Percentiles rank a stretch among this genome's conserved stretches.
Evolutionary conservation across 1,140 invertebrate genomes (phyloP).

Genomic region (Drosophila kepulauana): DNA sequence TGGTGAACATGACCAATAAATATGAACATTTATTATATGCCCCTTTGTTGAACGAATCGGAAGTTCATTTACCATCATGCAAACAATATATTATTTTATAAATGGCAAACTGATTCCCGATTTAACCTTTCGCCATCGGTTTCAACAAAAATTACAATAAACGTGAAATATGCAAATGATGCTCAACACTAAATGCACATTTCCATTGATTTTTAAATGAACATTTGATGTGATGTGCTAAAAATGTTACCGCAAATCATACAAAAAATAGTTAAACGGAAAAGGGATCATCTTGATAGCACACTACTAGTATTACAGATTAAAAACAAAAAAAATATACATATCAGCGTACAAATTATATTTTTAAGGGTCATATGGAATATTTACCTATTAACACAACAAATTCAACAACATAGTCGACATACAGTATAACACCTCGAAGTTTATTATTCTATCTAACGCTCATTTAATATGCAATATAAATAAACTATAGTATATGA

Average conservation of each 20-base stretch:
- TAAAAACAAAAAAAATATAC: background rate
- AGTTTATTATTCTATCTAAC: too few relatives aligned
- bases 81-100: constrained; percentile 34
- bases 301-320: too few relatives aligned
- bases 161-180: constrained; percentile 33
- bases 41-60: constrained; percentile 36
- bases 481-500: too few relatives aligned
- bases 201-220: constrained; percentile 6
- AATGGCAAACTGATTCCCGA: constrained; percentile 25
- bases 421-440: too few relatives aligned
- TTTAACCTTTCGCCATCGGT: constrained; percentile 2
- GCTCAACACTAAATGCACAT: constrained; percentile 1
- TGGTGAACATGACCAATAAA: constrained; percentile 62
- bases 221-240: constrained; percentile 9
- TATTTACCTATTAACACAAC: too few relatives aligned
- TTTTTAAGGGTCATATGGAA: too few relatives aligned
- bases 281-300: background rate
- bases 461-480: too few relatives aligned
- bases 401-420: too few relatives aligned
- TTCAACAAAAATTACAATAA: constrained; percentile 18
- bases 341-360: background rate
- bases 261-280: background rate
- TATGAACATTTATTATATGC: constrained; percentile 58
- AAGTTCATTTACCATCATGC: constrained; percentile 57
- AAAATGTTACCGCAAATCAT: constrained; percentile 4